Evolutionary conservation across 2,113 vertebrate genomes (phyloP), one percentile per base, ranked within the genome.

Genomic region (Sarotherodon lohbergeri): DNA sequence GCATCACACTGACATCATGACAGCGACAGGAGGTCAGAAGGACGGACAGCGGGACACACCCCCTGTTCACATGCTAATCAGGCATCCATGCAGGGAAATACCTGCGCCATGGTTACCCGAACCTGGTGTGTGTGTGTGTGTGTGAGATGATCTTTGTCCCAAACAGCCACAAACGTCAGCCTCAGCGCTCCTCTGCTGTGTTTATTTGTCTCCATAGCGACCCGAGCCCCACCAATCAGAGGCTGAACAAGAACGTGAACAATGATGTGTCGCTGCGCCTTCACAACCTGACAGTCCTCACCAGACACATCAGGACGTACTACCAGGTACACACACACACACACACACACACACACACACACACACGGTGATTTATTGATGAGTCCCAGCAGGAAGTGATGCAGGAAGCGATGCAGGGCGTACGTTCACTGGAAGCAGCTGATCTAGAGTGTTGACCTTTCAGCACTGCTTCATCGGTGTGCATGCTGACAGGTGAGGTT

Each of bases 161-260:
- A 46, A 88, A 80, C 19, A 27, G 84, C 78, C 88, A 19, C 36
- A 8, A 85, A 85, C 34, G 32, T 91, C 56, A 84, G 17, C 71
- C 56, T 81, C 22, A 87, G 34, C 9, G 12, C 19, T 71, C 11
- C 29, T 87, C 56, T 59, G 63, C 9, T 90, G 80, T 87, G 32
- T 90, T 36, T 93, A 7, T 86, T 87, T 94, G 81, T 95, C 86
- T 93, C 95, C 92, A 83, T 94, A 95, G 95, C 34, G 93, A 95
- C 90, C 92, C 94, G 7, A 92, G 83, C 54, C 94, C 92, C 17
- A 90, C 91, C 89, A 88, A 95, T 90, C 95, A 95, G 92, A 94
- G 94, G 91, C 91, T 95, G 91, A 94, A 90, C 92, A 95, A 93
- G 89, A 95, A 94, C n/a, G 80, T 95, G 56, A 93, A 92, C 92